Base-by-base conservation (phyloP, 2,113 vertebrate genomes). In the Mesocricetus auratus region DNA sequence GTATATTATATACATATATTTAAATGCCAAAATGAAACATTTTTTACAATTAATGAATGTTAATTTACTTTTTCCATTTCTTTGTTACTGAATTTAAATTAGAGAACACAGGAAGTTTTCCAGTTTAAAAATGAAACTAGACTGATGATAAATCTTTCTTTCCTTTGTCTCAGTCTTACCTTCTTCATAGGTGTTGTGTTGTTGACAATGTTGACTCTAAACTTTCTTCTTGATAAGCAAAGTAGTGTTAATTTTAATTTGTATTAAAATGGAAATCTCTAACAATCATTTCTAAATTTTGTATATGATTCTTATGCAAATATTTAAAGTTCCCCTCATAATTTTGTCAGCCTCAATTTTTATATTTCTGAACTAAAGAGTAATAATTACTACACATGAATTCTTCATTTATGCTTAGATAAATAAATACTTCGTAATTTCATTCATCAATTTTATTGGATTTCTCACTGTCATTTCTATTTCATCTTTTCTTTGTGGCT, bases 211-310 rank as follows among this genome's bases (percentile, higher is more conserved):
- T 82, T 62, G 95, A 58, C 7, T 86, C 31, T 39, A 83, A 64
- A 56, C 16, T 85, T 53, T 81, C 39, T 91, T 86, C 50, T 56
- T 89, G 53, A 21, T 64, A 78, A 69, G 10, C 29, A 74, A 86
- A 26, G 36, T 39, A 75, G 26, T 0, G 45, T 5, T 88, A 66
- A 64, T 36, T 83, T 91, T 82, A 68, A 45, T 42, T 94, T 73
- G 1, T 79, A 77, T 89, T 64, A 68, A 83, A 93, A 73, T 45
- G 0, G 12, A 3, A 89, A 33, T 73, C 45, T 64, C 86, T 75
- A 85, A 58, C 24, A 85, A n/a, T 86, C 62, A 71, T 68, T 90
- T 90, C 24, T 90, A 75, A 74, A 58, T 81, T 92, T 89, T 60
- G 11, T 36, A 29, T 39, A 73, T 79, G 5, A 82, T 81, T 86